Percentiles rank a stretch among this genome's conserved stretches.
Conservation (phyloP, 2,888 invertebrate species). For the Apeira syringaria region DNA sequence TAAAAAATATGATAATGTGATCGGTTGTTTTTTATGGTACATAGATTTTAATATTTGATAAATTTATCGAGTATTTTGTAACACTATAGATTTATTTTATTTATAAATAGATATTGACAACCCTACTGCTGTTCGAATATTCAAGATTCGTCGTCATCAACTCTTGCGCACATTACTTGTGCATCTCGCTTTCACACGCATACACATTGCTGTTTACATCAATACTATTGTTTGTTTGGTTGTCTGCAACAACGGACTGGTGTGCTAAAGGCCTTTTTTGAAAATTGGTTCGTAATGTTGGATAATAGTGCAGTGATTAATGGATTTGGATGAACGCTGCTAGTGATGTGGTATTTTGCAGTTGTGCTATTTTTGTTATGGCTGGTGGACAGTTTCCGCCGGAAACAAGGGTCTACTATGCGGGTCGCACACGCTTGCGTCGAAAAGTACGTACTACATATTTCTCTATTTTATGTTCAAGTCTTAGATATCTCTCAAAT, state of each 20-base stretch:
- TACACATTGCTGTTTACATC: conserved; percentile 33
- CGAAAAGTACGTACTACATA: conserved; percentile 65
- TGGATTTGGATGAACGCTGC: conserved; percentile 13
- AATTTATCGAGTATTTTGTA: no score
- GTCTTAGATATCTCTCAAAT: no score
- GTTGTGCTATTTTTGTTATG: conserved; percentile 72
- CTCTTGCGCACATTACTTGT: conserved; percentile 38
- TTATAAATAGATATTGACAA: conserved; percentile 31
- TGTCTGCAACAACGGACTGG: conserved; percentile 21
- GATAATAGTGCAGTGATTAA: not conserved
- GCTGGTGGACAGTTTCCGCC: conserved; percentile 69
- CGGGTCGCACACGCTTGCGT: conserved; percentile 63
- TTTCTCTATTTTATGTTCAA: conserved; percentile 1
- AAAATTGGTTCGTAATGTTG: conserved; percentile 10
- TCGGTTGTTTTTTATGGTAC: no score
- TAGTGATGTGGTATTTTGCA: conserved; percentile 70
- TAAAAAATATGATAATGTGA: no score
- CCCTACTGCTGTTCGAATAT: conserved; percentile 37
- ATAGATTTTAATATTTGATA: no score
- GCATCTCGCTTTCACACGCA: conserved; percentile 52
- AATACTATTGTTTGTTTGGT: conserved; percentile 43
- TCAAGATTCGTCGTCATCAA: conserved; percentile 28
- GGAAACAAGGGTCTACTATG: conserved; percentile 60
- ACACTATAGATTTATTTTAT: no score
- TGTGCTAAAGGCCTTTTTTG: not conserved